Percentiles rank a stretch among this genome's conserved stretches.
phyloP scores from a whole-genome alignment of 1,140 invertebrate genomes.

The Limonius californicus region DNA sequence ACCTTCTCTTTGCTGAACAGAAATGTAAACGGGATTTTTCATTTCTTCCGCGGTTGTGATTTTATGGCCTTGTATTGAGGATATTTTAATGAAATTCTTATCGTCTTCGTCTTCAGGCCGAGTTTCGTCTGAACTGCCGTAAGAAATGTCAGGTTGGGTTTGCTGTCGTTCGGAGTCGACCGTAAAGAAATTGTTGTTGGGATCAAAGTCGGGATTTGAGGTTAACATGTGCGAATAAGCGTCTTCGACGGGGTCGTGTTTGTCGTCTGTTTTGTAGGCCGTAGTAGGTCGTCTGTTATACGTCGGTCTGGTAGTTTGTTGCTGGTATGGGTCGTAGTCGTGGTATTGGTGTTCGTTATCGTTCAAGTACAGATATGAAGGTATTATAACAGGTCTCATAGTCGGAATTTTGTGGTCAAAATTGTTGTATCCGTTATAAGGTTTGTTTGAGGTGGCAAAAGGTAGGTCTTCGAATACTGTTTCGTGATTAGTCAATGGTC shows the following conservation, averaged over 20 bases:
- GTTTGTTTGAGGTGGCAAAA: background rate
- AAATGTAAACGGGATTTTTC: slow-evolving; percentile 5
- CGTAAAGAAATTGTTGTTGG: background rate
- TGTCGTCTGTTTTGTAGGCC: background rate
- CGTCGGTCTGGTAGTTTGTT: background rate
- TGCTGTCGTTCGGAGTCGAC: too few relatives aligned
- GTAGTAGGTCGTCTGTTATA: background rate
- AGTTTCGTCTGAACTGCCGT: slow-evolving; percentile 56
- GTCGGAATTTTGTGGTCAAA: background rate
- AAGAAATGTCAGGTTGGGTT: slow-evolving; percentile 30
- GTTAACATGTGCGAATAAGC: too few relatives aligned
- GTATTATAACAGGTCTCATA: slow-evolving; percentile 17
- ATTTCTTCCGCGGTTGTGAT: slow-evolving; percentile 30
- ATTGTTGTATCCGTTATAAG: background rate
- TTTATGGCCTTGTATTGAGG: slow-evolving; percentile 36
- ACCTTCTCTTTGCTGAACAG: slow-evolving; percentile 19
- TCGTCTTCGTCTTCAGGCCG: slow-evolving; percentile 20
- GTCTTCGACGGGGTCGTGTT: background rate
- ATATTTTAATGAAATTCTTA: slow-evolving; percentile 40
- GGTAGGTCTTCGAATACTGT: slow-evolving; percentile 19
- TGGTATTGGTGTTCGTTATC: background rate
- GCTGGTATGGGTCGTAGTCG: background rate
- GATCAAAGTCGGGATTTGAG: background rate
- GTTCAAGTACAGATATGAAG: slow-evolving; percentile 27
- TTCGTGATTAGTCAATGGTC: slow-evolving; percentile 24